These are phyloP conservation scores for Lasioglossum figueresi DNA, from an alignment of 2,888 invertebrate genomes.

Conservation along the genomic window DNA sequence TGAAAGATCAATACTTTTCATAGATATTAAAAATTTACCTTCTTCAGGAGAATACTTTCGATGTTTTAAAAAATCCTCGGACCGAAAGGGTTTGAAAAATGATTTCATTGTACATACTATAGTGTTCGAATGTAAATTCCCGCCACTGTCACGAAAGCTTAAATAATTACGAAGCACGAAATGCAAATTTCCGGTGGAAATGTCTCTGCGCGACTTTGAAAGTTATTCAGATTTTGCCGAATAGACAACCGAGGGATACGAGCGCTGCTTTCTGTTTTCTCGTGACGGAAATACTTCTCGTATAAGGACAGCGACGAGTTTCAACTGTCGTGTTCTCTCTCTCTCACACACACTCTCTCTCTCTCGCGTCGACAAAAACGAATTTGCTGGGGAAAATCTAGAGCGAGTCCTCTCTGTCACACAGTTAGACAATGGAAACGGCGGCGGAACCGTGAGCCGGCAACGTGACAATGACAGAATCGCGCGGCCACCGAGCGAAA, in stretches of 20 bases:
- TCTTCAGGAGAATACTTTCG: too few relatives aligned
- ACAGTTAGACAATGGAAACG: constrained; percentile 59
- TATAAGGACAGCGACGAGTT: constrained; percentile 37
- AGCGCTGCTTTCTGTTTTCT: neutral
- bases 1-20: too few relatives aligned
- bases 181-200: neutral
- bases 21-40: too few relatives aligned
- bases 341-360: neutral
- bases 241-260: neutral
- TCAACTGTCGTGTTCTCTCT: neutral
- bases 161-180: neutral
- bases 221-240: neutral
- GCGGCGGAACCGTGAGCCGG: constrained; percentile 39
- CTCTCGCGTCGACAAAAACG: constrained; percentile 23
- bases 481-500: constrained; percentile 12
- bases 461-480: constrained; percentile 52
- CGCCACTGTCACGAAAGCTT: neutral
- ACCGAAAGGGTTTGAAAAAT: neutral
- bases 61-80: too few relatives aligned
- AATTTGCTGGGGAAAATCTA: constrained; percentile 32
- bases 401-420: constrained; percentile 36
- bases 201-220: neutral
- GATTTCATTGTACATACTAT: neutral
- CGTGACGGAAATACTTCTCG: constrained; percentile 67
- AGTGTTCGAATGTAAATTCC: neutral